Evolutionary conservation across 2,797 vertebrate genomes (phyloP), one percentile per base, ranked within the genome.

Genomic region (Neosilurus hyrtlii): DNA sequence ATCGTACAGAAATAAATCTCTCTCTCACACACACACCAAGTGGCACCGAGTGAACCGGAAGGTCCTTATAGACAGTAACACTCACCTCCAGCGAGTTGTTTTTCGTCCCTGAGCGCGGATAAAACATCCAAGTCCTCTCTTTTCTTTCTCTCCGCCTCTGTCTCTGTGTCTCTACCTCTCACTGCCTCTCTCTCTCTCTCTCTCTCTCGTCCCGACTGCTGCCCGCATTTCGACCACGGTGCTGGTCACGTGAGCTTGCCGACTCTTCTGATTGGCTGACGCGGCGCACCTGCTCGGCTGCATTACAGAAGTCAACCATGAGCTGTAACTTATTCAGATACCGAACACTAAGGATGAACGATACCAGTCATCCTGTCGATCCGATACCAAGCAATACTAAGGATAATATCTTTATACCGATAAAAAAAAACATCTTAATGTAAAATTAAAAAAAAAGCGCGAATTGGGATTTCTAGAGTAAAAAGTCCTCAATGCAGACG

Each of bases 181-280:
- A 56, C 15, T 16, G 54, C 54, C 56, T 57, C 16, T 57, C 56
- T 16, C 83, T 63, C 81, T 77, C 82, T 22, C 20, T 15, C 63
- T 74, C 20, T 43, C 30, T 30, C 6, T 30, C 37, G 73, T 76
- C 74, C 56, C 56, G 56, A 37, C 0, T 15, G 70, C 49, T 79
- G 87, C 83, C 88, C 83, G 88, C 84, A 90, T 92, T 92, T 89
- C 93, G 89, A 90, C 87, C 43, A 86, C 88, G 88, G 92, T 90
- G 90, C 88, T 90, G 92, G 84, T 91, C 94, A 95, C 94, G 93
- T 95, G 94, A 90, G 89, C 88, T 62, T 83, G 85, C 83, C 88
- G 16, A 81, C 84, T 86, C 83, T 86, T 89, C 90, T 91, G 91
- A 94, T 94, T 94, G 94, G 94, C 84, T 87, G 90, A 91, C 26